A percentile compares a stretch with the other conserved stretches of the same genome.
These are phyloP conservation scores for Schizotus pectinicornis DNA, from an alignment of 2,888 invertebrate genomes.

Conservation along the genomic window DNA sequence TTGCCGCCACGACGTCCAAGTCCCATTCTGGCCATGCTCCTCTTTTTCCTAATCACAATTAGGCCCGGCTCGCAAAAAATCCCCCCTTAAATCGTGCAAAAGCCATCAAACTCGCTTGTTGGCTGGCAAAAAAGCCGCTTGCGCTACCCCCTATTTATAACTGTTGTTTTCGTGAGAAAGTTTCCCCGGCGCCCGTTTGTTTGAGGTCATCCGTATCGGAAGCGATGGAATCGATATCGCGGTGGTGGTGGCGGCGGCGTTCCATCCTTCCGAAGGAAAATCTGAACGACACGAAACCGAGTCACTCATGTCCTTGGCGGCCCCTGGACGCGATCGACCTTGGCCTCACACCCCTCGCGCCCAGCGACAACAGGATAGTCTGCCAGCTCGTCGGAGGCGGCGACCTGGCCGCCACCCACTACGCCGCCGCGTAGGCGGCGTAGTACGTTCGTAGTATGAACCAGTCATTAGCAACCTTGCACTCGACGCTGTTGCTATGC, in stretches of 20 bases:
- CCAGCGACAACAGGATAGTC: conserved; percentile 22
- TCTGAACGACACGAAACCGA: conserved; percentile 27
- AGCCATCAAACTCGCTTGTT: no score
- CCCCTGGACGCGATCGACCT: conserved; percentile 41
- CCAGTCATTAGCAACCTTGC: conserved; percentile 24
- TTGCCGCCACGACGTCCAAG: no score
- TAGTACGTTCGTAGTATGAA: conserved; percentile 30
- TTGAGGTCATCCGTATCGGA: conserved; percentile 21
- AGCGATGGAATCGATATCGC: conserved; percentile 32
- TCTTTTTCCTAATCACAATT: no score
- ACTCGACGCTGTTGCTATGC: conserved; percentile 29
- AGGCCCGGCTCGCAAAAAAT: no score
- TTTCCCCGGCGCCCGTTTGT: not conserved
- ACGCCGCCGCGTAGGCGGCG: conserved; percentile 30
- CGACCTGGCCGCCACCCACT: conserved; percentile 13
- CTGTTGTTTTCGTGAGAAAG: no score
- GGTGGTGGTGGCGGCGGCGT: conserved; percentile 15
- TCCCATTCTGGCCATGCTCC: no score
- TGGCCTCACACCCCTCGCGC: conserved; percentile 35
- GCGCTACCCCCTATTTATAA: no score
- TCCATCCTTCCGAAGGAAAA: conserved; percentile 28
- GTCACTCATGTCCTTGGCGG: conserved; percentile 39
- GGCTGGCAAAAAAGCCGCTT: no score
- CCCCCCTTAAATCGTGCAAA: no score
- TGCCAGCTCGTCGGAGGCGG: conserved; percentile 3